A percentile compares a stretch with the other conserved stretches of the same genome.
Evolutionary conservation across 2,797 vertebrate species (phyloP).

Genomic region (Buphagus erythrorhynchus): DNA sequence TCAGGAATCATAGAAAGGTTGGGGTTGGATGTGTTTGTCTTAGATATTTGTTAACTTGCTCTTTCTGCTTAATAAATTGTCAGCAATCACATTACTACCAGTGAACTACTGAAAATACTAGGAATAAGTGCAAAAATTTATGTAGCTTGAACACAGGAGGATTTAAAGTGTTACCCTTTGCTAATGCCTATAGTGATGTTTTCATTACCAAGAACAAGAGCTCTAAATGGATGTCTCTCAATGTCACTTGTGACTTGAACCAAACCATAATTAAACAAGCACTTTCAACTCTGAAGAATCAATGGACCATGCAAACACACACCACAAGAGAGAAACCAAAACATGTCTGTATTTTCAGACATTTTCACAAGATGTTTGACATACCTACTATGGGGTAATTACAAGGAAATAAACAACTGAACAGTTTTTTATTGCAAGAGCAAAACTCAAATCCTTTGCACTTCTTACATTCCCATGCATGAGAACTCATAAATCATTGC

Average conservation of each 20-base stretch:
- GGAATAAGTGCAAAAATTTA: not conserved
- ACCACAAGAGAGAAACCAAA: not conserved
- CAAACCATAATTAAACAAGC: not conserved
- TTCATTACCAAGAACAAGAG: not conserved
- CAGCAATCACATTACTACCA: not conserved
- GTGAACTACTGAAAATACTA: not conserved
- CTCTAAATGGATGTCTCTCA: not conserved
- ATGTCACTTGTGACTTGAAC: not conserved
- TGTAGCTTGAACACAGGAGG: not conserved
- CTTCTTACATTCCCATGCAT: not conserved
- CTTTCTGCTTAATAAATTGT: not conserved
- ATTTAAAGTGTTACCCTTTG: not conserved
- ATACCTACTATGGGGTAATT: not conserved
- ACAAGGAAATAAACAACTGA: conserved; percentile 4
- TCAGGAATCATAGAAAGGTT: not conserved
- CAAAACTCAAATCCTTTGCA: not conserved
- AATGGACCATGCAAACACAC: not conserved
- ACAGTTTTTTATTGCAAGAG: not conserved
- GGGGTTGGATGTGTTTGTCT: not conserved
- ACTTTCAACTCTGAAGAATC: not conserved
- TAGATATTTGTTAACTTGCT: not conserved
- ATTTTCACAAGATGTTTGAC: not conserved
- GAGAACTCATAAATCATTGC: not conserved
- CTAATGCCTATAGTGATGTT: not conserved
- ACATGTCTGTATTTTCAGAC: not conserved